Percentiles rank a stretch among this genome's conserved stretches.
Conservation (phyloP, 2,888 invertebrate species). For the Pammene fasciana region DNA sequence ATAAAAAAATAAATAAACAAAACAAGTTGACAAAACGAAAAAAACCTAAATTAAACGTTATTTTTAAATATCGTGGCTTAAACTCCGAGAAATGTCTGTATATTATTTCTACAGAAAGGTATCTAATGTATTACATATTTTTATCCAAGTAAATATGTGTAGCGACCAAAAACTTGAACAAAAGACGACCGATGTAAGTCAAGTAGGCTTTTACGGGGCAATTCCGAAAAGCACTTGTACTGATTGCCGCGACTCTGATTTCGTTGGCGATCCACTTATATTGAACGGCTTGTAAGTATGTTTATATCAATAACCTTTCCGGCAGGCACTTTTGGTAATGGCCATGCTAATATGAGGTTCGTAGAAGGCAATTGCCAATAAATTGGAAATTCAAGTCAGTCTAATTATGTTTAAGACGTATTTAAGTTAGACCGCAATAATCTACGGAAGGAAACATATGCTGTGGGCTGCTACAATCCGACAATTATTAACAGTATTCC, state of each 20-base stretch:
- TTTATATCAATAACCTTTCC: conserved; percentile 14
- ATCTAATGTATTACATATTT: not conserved
- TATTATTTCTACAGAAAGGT: too few species aligned
- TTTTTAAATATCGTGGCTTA: too few species aligned
- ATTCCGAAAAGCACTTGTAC: conserved; percentile 43
- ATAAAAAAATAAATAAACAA: too few species aligned
- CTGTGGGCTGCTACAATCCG: too few species aligned
- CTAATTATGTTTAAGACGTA: too few species aligned
- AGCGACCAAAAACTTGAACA: conserved; percentile 27
- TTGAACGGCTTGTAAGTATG: conserved; percentile 20
- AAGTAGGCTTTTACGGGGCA: conserved; percentile 42
- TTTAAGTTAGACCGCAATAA: too few species aligned
- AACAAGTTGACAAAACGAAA: too few species aligned
- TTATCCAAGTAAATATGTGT: conserved; percentile 22
- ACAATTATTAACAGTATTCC: too few species aligned
- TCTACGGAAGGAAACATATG: too few species aligned
- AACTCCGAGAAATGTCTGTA: too few species aligned
- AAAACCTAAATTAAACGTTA: too few species aligned
- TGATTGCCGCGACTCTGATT: conserved; percentile 38
- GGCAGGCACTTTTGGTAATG: conserved; percentile 2
- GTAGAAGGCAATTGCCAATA: conserved; percentile 8
- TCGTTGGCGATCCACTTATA: conserved; percentile 31
- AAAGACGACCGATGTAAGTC: conserved; percentile 32
- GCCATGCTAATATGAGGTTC: conserved; percentile 5
- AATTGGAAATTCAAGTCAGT: not conserved